These are phyloP conservation scores for Globicephala melas DNA, from an alignment of 2,113 vertebrate species.

Conservation along the genomic window DNA sequence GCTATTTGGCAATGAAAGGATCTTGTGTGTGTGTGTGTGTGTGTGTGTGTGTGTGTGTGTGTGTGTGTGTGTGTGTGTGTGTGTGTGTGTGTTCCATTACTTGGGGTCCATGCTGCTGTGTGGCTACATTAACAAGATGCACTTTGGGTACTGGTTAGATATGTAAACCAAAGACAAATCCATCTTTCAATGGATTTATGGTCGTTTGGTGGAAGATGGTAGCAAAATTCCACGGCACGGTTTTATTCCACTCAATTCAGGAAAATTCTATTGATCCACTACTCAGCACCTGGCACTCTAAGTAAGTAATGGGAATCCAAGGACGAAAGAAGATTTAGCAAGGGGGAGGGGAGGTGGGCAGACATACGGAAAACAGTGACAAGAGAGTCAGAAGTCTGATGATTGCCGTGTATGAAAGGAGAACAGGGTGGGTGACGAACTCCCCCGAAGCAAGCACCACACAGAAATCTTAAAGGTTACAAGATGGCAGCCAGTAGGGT, in stretches of 20 bases:
- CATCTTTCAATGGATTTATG: neutral
- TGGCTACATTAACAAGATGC: neutral
- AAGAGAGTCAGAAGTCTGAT: neutral
- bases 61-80: neutral
- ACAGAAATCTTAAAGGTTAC: neutral
- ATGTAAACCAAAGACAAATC: neutral
- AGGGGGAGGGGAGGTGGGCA: neutral
- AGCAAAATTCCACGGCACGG: neutral
- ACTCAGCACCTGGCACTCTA: neutral
- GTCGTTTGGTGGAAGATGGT: neutral
- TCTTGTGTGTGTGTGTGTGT: neutral
- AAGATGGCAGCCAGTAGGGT: neutral
- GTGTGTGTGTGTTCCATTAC: neutral
- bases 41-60: neutral
- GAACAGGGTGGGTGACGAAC: accelerated
- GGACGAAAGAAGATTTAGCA: neutral
- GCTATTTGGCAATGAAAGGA: neutral
- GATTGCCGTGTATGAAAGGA: neutral
- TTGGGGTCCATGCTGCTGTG: neutral
- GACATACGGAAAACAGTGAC: neutral
- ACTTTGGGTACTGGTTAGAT: neutral
- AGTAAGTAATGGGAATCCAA: neutral
- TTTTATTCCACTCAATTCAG: neutral
- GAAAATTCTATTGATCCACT: neutral
- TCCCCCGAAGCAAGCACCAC: neutral